Percentiles rank a stretch among this genome's conserved stretches.
These are phyloP conservation scores for Junonia oenone DNA, from an alignment of 2,888 invertebrate genomes.

Conservation along the genomic window DNA sequence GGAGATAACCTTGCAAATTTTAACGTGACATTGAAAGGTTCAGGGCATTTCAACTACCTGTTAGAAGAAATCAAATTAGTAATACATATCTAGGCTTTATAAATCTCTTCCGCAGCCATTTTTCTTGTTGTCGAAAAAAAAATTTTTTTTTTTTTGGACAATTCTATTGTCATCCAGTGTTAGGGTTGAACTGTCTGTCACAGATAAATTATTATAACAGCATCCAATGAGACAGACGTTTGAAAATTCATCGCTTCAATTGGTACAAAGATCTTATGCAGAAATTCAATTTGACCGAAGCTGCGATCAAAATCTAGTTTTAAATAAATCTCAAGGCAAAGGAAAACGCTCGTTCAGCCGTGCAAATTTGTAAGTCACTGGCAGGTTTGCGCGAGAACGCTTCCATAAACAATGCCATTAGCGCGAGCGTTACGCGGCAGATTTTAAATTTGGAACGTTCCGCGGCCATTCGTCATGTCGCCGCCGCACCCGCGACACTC, in stretches of 20 bases:
- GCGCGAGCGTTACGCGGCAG: slow-evolving; percentile 72
- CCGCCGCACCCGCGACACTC: slow-evolving; percentile 66
- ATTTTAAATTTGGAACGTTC: slow-evolving; percentile 76
- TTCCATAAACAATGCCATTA: slow-evolving; percentile 78
- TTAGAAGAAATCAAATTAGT: slow-evolving; percentile 12
- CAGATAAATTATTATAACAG: too few relatives aligned
- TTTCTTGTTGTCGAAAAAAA: background rate
- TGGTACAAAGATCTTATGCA: background rate
- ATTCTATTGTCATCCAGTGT: too few relatives aligned
- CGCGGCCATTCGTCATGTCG: slow-evolving; percentile 76
- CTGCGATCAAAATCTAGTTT: slow-evolving; percentile 38
- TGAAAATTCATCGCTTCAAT: background rate
- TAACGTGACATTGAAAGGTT: slow-evolving; percentile 32
- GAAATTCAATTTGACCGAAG: background rate
- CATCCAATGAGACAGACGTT: too few relatives aligned
- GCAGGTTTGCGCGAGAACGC: slow-evolving; percentile 54
- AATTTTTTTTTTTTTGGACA: too few relatives aligned
- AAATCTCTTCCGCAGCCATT: background rate
- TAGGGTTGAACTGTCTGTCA: too few relatives aligned
- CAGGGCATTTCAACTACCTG: slow-evolving; percentile 27
- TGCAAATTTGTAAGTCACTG: slow-evolving; percentile 66
- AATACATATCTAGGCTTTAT: slow-evolving; percentile 46
- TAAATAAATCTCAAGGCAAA: slow-evolving; percentile 38
- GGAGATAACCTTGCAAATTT: slow-evolving; percentile 32
- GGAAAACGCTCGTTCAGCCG: slow-evolving; percentile 48